Conservation (phyloP, 2,888 invertebrate species). For the Shargacucullia verbasci region DNA sequence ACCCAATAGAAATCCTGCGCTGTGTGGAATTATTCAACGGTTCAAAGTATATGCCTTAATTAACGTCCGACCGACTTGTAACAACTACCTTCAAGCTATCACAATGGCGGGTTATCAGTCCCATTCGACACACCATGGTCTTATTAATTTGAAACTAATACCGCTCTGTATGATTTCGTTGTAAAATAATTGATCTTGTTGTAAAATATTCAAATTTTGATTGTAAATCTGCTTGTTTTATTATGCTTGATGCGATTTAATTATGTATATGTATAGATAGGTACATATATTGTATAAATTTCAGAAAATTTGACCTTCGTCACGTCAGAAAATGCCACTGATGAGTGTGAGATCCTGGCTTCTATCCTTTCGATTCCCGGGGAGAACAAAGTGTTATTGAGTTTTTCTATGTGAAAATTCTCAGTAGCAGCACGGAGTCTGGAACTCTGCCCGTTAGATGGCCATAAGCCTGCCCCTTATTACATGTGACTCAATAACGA, state of each 20-base stretch:
- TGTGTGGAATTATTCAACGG: conserved; percentile 44
- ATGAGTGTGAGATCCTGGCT: no score
- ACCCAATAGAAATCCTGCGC: conserved; percentile 4
- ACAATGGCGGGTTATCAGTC: conserved; percentile 41
- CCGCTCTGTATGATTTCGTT: conserved; percentile 8
- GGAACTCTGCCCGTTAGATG: no score
- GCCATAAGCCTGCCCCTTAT: no score
- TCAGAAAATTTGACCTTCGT: no score
- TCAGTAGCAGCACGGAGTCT: no score
- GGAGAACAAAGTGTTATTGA: no score
- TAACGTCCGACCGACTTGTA: conserved; percentile 29
- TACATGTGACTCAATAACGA: no score
- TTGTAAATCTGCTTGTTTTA: conserved; percentile 16
- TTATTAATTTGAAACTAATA: conserved; percentile 35
- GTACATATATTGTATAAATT: no score
- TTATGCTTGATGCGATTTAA: conserved; percentile 5
- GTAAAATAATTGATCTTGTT: conserved; percentile 19
- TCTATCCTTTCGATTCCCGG: no score
- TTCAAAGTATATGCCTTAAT: conserved; percentile 34
- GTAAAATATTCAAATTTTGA: conserved; percentile 5
- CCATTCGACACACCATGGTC: conserved; percentile 38
- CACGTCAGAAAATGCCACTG: no score
- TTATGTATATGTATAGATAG: conserved; percentile 3
- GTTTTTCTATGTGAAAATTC: no score
- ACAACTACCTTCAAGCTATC: conserved; percentile 21